These are phyloP conservation scores for Fundulus diaphanus DNA, from an alignment of 2,797 vertebrate genomes.

Conservation along the genomic window DNA sequence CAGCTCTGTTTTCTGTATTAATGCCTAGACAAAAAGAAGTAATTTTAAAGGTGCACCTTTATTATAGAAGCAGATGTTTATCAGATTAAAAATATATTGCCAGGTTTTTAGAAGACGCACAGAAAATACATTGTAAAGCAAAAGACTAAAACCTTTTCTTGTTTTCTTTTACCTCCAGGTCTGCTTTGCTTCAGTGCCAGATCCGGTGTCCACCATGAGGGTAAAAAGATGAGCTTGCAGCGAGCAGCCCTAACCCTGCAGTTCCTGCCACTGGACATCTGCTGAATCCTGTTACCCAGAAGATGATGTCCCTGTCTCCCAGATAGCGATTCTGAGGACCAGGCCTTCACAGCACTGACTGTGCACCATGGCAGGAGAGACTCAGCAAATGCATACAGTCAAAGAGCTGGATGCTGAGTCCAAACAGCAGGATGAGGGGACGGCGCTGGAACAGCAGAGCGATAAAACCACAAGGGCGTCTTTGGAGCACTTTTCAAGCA, in stretches of 20 bases:
- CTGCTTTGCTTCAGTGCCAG: conserved; percentile 67
- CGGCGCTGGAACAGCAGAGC: conserved; percentile 78
- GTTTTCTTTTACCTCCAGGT: conserved; percentile 65
- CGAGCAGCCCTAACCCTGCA: conserved; percentile 73
- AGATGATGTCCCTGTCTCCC: conserved; percentile 81
- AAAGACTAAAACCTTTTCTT: conserved; percentile 32
- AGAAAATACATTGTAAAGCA: background rate
- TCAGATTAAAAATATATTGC: background rate
- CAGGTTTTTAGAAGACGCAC: background rate
- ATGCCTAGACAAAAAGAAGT: background rate
- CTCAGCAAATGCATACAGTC: conserved; percentile 85
- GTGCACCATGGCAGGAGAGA: conserved; percentile 93
- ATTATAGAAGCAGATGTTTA: too few relatives aligned
- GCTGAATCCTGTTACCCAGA: conserved; percentile 69
- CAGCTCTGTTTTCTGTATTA: background rate
- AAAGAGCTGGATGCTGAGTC: conserved; percentile 81
- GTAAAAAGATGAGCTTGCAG: conserved; percentile 77
- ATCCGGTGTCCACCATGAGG: conserved; percentile 67
- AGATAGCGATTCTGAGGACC: conserved; percentile 81
- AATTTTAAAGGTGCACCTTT: background rate
- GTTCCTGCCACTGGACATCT: conserved; percentile 72
- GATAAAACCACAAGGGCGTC: conserved; percentile 82
- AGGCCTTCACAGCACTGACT: conserved; percentile 76
- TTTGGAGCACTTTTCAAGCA: conserved; percentile 76
- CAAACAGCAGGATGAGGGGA: conserved; percentile 84